Evolutionary conservation across 2,797 vertebrate species (phyloP).

Genomic region (Simalia tracyae): DNA sequence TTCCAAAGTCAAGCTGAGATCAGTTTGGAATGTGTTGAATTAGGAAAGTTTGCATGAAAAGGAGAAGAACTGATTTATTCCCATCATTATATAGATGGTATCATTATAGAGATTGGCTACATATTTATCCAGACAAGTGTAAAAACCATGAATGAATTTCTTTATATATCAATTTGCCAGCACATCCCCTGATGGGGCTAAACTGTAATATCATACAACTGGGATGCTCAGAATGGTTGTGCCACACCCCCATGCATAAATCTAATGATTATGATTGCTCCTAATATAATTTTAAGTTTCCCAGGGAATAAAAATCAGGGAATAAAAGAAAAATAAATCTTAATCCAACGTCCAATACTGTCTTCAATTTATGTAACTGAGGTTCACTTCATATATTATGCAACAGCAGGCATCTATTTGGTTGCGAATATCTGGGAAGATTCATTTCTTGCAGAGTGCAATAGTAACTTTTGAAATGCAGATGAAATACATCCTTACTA

Average conservation of each 20-base stretch:
- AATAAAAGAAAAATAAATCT: background rate
- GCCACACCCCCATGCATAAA: background rate
- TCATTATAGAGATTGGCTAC: background rate
- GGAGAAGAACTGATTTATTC: background rate
- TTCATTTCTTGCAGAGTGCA: background rate
- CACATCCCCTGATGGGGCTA: background rate
- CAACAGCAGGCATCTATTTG: background rate
- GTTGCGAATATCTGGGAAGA: background rate
- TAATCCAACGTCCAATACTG: background rate
- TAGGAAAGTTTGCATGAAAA: background rate
- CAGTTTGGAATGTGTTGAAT: background rate
- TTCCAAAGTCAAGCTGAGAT: background rate
- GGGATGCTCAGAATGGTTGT: background rate
- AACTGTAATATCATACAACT: background rate
- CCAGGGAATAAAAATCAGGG: background rate
- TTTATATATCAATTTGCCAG: background rate
- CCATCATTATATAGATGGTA: no score
- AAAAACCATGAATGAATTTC: background rate
- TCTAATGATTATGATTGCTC: background rate
- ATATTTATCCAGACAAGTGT: background rate
- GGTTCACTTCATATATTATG: background rate
- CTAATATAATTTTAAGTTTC: background rate
- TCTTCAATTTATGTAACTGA: background rate
- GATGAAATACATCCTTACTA: background rate
- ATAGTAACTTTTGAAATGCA: background rate